A percentile compares a stretch with the other conserved stretches of the same genome.
Conservation (phyloP, 2,888 invertebrate genomes). For the Hypercompe scribonia region DNA sequence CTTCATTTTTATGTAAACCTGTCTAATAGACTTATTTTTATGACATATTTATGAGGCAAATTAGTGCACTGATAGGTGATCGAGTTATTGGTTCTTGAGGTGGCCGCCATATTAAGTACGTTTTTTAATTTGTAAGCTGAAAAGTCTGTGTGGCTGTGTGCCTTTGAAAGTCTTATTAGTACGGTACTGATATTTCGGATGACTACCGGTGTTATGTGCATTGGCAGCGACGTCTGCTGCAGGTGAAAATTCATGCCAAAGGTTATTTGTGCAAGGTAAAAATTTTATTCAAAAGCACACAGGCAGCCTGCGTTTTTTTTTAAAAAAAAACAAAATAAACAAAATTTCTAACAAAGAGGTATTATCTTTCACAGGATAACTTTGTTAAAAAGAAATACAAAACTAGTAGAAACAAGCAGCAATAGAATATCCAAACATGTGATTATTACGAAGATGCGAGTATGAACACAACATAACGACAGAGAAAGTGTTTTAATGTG, state of each 20-base stretch:
- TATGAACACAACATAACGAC: conserved; percentile 34
- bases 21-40: background rate
- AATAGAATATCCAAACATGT: conserved; percentile 30
- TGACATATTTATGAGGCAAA: background rate
- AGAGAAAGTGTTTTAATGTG: conserved; percentile 66
- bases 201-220: no score
- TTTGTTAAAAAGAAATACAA: background rate
- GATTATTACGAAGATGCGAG: conserved; percentile 37
- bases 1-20: no score
- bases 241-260: background rate
- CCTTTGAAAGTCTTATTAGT: no score
- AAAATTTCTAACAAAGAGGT: background rate
- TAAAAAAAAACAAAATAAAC: no score
- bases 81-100: background rate
- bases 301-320: no score
- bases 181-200: no score
- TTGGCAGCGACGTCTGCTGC: no score
- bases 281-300: background rate
- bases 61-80: background rate
- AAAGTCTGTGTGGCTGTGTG: no score
- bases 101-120: background rate
- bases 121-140: no score
- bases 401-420: conserved; percentile 17
- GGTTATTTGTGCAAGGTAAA: background rate
- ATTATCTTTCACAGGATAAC: background rate